These are phyloP conservation scores for Archocentrus centrarchus DNA, from an alignment of 2,113 vertebrate genomes.

Conservation along the genomic window DNA sequence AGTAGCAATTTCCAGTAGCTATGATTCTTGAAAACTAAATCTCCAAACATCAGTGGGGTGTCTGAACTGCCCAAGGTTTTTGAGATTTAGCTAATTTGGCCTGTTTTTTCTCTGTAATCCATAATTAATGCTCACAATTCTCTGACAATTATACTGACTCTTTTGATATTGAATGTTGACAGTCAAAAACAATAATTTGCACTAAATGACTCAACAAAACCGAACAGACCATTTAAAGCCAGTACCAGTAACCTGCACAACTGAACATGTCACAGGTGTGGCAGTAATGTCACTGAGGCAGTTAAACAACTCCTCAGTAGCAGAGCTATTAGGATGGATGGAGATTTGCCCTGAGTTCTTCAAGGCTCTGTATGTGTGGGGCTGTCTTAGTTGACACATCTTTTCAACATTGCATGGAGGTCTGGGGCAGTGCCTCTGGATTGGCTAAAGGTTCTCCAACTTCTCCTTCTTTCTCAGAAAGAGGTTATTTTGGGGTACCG, in stretches of 20 bases:
- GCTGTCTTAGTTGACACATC: neutral
- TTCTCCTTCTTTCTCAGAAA: neutral
- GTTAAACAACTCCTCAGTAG: neutral
- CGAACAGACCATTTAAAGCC: neutral
- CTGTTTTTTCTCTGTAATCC: neutral
- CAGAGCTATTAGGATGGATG: neutral
- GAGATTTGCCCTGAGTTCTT: neutral
- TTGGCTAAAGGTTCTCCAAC: too few relatives aligned
- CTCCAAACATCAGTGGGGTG: neutral
- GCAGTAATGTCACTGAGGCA: neutral
- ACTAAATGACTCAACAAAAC: neutral
- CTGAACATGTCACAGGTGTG: neutral
- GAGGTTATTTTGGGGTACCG: neutral
- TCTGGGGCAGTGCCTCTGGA: too few relatives aligned
- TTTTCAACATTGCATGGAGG: too few relatives aligned
- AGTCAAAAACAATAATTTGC: neutral
- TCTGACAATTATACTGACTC: neutral
- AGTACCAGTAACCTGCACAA: conserved; percentile 15
- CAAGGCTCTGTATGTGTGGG: neutral
- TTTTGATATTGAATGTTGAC: neutral
- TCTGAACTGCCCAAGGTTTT: neutral
- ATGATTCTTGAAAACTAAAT: neutral
- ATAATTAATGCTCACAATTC: neutral
- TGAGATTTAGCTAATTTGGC: neutral
- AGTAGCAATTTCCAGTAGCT: too few relatives aligned